A percentile compares a stretch with the other conserved stretches of the same genome.
Conservation (phyloP, 2,113 vertebrate genomes). For the Rostratula benghalensis region DNA sequence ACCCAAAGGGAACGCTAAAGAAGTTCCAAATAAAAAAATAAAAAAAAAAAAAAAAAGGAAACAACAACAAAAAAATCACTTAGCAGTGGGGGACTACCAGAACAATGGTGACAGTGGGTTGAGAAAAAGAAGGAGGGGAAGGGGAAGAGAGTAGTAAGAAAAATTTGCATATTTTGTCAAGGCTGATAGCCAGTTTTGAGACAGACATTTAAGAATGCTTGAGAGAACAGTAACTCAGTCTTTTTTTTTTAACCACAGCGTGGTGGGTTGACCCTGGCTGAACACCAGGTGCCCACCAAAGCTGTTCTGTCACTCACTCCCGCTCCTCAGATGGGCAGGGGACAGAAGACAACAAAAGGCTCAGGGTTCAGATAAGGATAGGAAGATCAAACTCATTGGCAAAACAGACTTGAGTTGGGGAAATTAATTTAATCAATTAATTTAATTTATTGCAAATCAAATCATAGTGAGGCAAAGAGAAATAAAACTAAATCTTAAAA, state of each 20-base stretch:
- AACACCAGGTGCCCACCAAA: background rate
- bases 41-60: background rate
- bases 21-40: background rate
- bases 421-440: background rate
- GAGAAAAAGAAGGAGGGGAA: background rate
- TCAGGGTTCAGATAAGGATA: background rate
- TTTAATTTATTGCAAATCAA: background rate
- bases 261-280: background rate
- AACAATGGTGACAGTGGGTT: background rate
- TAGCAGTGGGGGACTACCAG: background rate
- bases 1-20: background rate
- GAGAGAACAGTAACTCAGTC: background rate
- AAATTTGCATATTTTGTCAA: background rate
- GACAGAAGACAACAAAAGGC: too few relatives aligned
- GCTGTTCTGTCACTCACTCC: background rate
- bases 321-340: too few relatives aligned
- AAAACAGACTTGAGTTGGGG: background rate
- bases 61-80: background rate
- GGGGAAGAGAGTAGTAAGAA: background rate
- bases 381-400: background rate
- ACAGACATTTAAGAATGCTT: background rate
- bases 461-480: background rate
- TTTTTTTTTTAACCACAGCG: background rate
- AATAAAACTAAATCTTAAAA: background rate
- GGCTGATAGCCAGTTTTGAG: background rate